Percentiles rank a stretch among this genome's conserved stretches.
phyloP scores from a whole-genome alignment of 2,888 invertebrate genomes.

The Thelaira solivaga region DNA sequence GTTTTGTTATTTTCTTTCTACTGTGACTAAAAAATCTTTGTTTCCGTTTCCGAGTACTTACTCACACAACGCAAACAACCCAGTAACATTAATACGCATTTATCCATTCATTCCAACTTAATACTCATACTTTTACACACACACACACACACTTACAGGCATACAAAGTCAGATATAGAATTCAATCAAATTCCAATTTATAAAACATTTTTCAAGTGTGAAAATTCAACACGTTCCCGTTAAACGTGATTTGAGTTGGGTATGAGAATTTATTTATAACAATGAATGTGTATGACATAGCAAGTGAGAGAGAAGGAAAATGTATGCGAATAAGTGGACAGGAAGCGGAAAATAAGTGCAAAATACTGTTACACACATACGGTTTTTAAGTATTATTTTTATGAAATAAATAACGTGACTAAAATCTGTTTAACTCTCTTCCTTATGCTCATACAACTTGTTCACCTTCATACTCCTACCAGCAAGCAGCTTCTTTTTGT shows the following conservation, averaged over 20 bases:
- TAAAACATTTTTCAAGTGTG: slow-evolving; percentile 71
- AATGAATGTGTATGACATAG: background rate
- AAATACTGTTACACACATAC: slow-evolving; percentile 41
- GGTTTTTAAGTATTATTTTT: slow-evolving; percentile 3
- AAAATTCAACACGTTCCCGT: slow-evolving; percentile 73
- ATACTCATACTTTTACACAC: slow-evolving; percentile 19
- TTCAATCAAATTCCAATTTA: slow-evolving; percentile 64
- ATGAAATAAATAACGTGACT: slow-evolving; percentile 46
- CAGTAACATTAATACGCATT: background rate
- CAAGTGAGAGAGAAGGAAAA: background rate
- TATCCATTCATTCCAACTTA: background rate
- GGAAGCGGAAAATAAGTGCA: slow-evolving; percentile 62
- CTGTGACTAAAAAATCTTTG: slow-evolving; percentile 19
- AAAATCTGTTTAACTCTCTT: slow-evolving; percentile 11
- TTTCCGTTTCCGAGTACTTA: slow-evolving; percentile 13
- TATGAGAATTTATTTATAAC: slow-evolving; percentile 39
- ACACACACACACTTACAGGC: no score
- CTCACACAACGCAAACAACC: slow-evolving; percentile 1
- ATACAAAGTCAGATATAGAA: no score
- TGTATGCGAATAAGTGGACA: slow-evolving; percentile 40
- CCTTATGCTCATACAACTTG: background rate
- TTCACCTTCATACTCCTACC: background rate
- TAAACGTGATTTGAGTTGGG: slow-evolving; percentile 65
- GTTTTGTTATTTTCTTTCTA: slow-evolving; percentile 3
- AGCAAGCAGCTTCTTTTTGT: background rate